phyloP scores from a whole-genome alignment of 2,888 invertebrate species.

The Macropis europaea region DNA sequence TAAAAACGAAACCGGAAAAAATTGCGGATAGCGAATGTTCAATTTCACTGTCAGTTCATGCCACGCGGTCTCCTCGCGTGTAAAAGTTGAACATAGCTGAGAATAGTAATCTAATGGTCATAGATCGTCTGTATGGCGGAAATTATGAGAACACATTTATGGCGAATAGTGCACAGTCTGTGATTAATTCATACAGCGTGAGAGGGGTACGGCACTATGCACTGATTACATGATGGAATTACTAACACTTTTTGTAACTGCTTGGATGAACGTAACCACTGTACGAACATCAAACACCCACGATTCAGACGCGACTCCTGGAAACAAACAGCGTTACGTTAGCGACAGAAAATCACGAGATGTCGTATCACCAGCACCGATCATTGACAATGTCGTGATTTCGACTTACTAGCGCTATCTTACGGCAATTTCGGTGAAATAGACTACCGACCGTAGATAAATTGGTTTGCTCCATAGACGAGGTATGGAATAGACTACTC shows the following conservation, averaged over 20 bases:
- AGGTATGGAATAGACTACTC: too few relatives aligned
- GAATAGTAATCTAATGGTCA: constrained; percentile 25
- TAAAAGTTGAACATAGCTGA: constrained; percentile 38
- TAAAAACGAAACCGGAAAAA: background rate
- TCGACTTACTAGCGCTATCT: constrained; percentile 9
- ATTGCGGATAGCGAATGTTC: constrained; percentile 5
- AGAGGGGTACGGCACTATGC: background rate
- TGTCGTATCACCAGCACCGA: constrained; percentile 27
- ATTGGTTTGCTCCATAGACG: background rate
- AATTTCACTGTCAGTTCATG: constrained; percentile 28
- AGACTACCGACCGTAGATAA: background rate
- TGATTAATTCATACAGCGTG: background rate
- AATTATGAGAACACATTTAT: constrained; percentile 1
- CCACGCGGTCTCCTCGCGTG: constrained; percentile 42
- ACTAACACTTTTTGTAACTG: constrained; percentile 2
- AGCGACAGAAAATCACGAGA: constrained; percentile 30
- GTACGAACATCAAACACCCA: constrained; percentile 17
- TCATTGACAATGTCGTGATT: constrained; percentile 23
- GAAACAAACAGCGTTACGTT: constrained; percentile 27
- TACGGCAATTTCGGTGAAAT: background rate
- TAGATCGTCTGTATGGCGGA: constrained; percentile 10
- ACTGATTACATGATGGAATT: background rate
- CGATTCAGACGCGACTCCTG: constrained; percentile 28
- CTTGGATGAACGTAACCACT: constrained; percentile 5
- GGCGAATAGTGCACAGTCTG: background rate